Percentiles rank a stretch among this genome's conserved stretches.
phyloP scores from a whole-genome alignment of 2,113 vertebrate species.

The Lampris megalopsis region DNA sequence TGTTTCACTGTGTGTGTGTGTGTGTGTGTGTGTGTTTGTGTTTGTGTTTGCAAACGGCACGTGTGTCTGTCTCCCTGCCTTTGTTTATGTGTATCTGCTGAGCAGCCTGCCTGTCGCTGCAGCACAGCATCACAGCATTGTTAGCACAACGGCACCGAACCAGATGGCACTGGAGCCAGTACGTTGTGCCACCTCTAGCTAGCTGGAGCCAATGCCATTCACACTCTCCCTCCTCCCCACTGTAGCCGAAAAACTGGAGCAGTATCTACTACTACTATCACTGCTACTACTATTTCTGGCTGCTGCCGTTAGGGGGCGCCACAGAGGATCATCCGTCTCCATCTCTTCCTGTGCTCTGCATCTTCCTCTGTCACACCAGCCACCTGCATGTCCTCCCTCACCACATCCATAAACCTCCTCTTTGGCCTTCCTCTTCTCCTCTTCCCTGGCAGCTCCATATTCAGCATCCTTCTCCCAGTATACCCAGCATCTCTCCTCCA shows the following conservation, averaged over 20 bases:
- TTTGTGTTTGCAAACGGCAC: not conserved
- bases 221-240: not conserved
- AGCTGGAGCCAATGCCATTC: slow-evolving; percentile 50
- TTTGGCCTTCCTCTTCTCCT: too few relatives aligned
- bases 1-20: not conserved
- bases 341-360: too few relatives aligned
- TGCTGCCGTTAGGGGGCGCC: too few relatives aligned
- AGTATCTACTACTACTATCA: too few relatives aligned
- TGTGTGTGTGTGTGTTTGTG: not conserved
- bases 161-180: slow-evolving; percentile 49
- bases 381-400: too few relatives aligned
- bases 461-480: too few relatives aligned
- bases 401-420: too few relatives aligned
- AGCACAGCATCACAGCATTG: slow-evolving; percentile 28
- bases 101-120: slow-evolving; percentile 17
- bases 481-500: too few relatives aligned
- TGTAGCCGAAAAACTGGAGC: slow-evolving; percentile 10
- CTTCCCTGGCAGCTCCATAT: too few relatives aligned
- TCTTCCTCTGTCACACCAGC: too few relatives aligned
- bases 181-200: slow-evolving; percentile 20
- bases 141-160: slow-evolving; percentile 34
- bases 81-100: slow-evolving; percentile 9
- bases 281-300: too few relatives aligned
- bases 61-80: not conserved
- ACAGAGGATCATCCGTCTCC: too few relatives aligned